Evolutionary conservation across 2,888 invertebrate genomes (phyloP).

Genomic region (Melinopterus prodromus): DNA sequence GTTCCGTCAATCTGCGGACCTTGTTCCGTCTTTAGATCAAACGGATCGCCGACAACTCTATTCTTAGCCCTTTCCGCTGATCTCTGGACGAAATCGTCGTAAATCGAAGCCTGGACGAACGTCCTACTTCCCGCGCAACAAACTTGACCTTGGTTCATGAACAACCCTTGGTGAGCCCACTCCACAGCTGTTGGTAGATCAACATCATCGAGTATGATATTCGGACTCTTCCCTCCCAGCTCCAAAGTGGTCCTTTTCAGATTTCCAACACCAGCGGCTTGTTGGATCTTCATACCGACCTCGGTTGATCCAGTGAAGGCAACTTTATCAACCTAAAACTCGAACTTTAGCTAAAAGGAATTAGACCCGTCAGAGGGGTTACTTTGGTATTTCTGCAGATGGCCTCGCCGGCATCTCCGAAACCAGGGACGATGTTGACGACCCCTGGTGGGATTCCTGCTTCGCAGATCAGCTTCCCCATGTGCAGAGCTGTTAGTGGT

Average conservation of each 20-base stretch:
- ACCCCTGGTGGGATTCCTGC: conserved; percentile 95
- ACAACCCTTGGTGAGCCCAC: conserved; percentile 83
- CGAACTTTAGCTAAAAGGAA: no score
- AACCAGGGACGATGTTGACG: conserved; percentile 90
- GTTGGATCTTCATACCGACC: conserved; percentile 71
- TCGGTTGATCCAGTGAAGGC: conserved; percentile 82
- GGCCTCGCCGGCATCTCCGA: conserved; percentile 61
- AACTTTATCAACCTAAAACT: conserved; percentile 75
- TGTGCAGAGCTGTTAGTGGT: conserved; percentile 60
- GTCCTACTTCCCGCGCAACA: conserved; percentile 94
- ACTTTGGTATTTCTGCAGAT: conserved; percentile 69
- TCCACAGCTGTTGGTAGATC: conserved; percentile 85
- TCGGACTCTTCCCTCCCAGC: conserved; percentile 89
- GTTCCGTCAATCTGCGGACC: conserved; percentile 91
- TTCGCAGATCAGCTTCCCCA: conserved; percentile 85
- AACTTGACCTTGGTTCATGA: conserved; percentile 90
- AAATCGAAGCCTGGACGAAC: conserved; percentile 88
- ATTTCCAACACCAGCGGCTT: conserved; percentile 75
- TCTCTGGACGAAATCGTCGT: conserved; percentile 88
- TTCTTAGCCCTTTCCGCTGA: conserved; percentile 80
- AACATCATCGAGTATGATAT: conserved; percentile 86
- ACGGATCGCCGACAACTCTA: conserved; percentile 88
- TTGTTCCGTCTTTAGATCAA: conserved; percentile 80
- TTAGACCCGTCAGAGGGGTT: no score
- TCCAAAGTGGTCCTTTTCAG: conserved; percentile 90